Conservation (phyloP, 2,888 invertebrate species). For the Ectemnius cavifrons region DNA sequence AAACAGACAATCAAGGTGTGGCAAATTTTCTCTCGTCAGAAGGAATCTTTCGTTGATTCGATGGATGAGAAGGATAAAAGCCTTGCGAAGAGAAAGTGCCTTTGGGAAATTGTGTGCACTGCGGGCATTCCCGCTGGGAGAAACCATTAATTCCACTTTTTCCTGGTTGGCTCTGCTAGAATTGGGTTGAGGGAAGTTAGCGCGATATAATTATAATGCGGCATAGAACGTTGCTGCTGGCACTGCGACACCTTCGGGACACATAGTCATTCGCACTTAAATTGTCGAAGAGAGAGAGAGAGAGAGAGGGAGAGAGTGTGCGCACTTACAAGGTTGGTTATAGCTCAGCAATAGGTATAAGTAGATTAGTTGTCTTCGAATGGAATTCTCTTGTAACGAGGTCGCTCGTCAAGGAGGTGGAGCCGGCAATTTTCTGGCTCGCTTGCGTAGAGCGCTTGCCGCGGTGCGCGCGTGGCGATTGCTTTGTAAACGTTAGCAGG, state of each 20-base stretch:
- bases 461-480: neutral
- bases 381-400: too few species aligned
- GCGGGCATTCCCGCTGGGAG: conserved; percentile 34
- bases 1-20: too few species aligned
- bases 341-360: too few species aligned
- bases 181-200: conserved; percentile 60
- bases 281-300: too few species aligned
- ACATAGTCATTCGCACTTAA: too few species aligned
- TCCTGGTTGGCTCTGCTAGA: conserved; percentile 29
- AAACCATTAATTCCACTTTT: conserved; percentile 58
- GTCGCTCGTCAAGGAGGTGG: too few species aligned
- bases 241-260: conserved; percentile 52
- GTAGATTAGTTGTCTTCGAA: too few species aligned
- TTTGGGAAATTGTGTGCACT: conserved; percentile 50
- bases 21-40: too few species aligned
- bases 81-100: neutral
- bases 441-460: neutral
- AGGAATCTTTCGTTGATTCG: too few species aligned
- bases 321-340: too few species aligned
- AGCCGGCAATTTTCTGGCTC: neutral
- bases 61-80: too few species aligned
- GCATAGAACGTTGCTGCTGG: conserved; percentile 56
- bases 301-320: too few species aligned
- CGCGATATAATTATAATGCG: conserved; percentile 64
- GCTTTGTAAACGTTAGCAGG: conserved; percentile 10